phyloP scores from a whole-genome alignment of 2,797 vertebrate species.

The Carapus acus region DNA sequence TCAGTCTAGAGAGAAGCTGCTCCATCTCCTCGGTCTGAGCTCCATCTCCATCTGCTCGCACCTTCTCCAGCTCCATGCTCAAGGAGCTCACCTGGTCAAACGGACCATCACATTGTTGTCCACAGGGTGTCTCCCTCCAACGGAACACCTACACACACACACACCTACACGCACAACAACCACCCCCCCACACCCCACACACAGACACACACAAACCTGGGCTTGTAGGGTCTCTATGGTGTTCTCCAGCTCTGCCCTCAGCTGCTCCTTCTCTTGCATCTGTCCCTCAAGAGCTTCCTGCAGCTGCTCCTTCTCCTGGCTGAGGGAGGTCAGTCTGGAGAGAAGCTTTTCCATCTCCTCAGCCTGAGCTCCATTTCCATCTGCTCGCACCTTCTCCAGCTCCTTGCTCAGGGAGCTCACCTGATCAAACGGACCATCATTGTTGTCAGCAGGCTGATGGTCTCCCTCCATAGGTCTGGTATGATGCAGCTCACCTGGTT shows the following conservation, averaged over 20 bases:
- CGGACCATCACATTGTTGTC: no score
- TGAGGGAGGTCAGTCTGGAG: slow-evolving; percentile 50
- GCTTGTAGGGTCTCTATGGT: slow-evolving; percentile 52
- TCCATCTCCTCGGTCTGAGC: slow-evolving; percentile 20
- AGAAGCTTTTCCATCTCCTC: slow-evolving; percentile 29
- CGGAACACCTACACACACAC: no score
- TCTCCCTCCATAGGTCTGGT: no score
- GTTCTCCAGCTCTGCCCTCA: slow-evolving; percentile 57
- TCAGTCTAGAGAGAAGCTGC: slow-evolving; percentile 43
- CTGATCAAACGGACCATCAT: slow-evolving; percentile 40
- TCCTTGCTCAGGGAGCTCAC: slow-evolving; percentile 39
- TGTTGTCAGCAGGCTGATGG: slow-evolving; percentile 13
- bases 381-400: no score
- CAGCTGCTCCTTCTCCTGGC: slow-evolving; percentile 65
- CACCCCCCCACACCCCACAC: no score
- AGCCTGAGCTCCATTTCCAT: no score
- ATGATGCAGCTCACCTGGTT: not conserved
- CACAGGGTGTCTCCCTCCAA: no score
- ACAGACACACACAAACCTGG: no score
- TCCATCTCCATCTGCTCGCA: slow-evolving; percentile 24
- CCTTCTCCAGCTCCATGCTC: not conserved
- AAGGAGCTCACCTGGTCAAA: no score
- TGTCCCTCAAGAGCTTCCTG: slow-evolving; percentile 10
- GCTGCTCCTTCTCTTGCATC: slow-evolving; percentile 54
- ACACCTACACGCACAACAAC: no score